Base-by-base conservation (phyloP, 1,140 invertebrate species). In the Ceratina australensis region DNA sequence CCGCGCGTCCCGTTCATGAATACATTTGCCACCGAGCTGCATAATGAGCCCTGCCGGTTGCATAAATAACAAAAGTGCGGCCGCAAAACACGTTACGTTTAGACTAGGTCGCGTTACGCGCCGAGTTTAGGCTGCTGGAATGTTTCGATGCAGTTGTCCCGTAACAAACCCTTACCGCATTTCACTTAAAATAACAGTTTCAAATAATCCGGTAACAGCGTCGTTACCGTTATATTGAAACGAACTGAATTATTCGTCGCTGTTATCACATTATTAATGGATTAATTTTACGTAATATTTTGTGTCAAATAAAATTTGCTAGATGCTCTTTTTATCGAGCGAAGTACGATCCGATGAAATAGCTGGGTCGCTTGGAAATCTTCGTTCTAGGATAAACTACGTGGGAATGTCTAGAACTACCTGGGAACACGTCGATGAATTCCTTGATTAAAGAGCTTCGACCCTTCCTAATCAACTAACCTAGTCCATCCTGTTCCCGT, bases 1-100 rank as follows among this genome's bases (percentile, higher is more conserved):
- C 33, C 66, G 63, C 47, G 50, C 72, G 42, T 69, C 49, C 82
- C 63, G 73, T 84, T 72, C 85, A 86, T 86, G 85, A 86, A 86
- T 86, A 86, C 85, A 82, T 84, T 79, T 82, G 85, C 68, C 59
- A 26, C 49, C 68, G 65, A 59, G 24, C 56, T 20, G 50, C n/a
- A 47, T 28, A 81, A 71, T 84, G 76, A 84, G 74, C 16, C n/a
- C 59, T 71, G 67, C 50, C 12, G 68, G 78, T 72, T 61, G 80
- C 73, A 79, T 85, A 81, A 83, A 77, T 80, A 82, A 82, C 81
- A 69, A 64, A 72, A 82, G 78, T 77, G 72, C 47, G 49, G 13
- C 61, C 50, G 24, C 33, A 20, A 71, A 80, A 66, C 66, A 47
- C 65, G 20, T 77, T 20, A 24, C 49, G 28, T 16, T 18, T 18